Evolutionary conservation across 2,113 vertebrate species (phyloP), one percentile per base, ranked within the genome.

Genomic region (Pygoscelis antarcticus): DNA sequence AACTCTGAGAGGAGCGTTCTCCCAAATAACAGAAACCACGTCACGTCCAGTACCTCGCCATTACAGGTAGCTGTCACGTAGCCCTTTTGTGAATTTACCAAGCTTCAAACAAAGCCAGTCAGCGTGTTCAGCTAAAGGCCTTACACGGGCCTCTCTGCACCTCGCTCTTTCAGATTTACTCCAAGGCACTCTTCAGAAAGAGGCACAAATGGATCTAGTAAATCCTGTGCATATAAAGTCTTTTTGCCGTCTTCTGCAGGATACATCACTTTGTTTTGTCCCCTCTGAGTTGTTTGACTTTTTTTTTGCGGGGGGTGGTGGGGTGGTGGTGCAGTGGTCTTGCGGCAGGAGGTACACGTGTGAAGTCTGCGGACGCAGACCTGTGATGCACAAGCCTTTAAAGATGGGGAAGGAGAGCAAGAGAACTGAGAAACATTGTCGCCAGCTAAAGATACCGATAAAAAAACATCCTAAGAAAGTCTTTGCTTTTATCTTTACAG

Each of bases 271-370:
- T 94, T 16, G 14, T 9, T 79, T 40, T 7, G n/a, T 68, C 30
- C 57, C 20, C 26, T 60, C 30, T 13, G 25, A 64, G 44, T 3
- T 16, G 25, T 42, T 7, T 29, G 10, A 27, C 40, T 42, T 5
- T 22, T 55, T 55, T 54, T 54, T 16, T 29, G 26, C 14, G 18
- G 30, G 57, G 32, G 21, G 14, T 4, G 3, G 9, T 6, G 49
- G 49, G 18, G 16, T 7, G 2, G 17, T 7, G 14, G 42, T 42
- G 42, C 42, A 42, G 42, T 42, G 42, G 5, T 61, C 29, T 42
- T 15, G 47, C 1, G 5, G 55, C 0, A 0, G 14, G 27, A 40
- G 42, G 32, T 27, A 34, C 25, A 2, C 0, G 1, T 3, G 21
- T 46, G 27, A 54, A 36, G n/a, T 55, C 54, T 60, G 62, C 27